A percentile compares a stretch with the other conserved stretches of the same genome.
These are phyloP conservation scores for Tenthredo notha DNA, from an alignment of 2,888 invertebrate genomes.

Conservation along the genomic window DNA sequence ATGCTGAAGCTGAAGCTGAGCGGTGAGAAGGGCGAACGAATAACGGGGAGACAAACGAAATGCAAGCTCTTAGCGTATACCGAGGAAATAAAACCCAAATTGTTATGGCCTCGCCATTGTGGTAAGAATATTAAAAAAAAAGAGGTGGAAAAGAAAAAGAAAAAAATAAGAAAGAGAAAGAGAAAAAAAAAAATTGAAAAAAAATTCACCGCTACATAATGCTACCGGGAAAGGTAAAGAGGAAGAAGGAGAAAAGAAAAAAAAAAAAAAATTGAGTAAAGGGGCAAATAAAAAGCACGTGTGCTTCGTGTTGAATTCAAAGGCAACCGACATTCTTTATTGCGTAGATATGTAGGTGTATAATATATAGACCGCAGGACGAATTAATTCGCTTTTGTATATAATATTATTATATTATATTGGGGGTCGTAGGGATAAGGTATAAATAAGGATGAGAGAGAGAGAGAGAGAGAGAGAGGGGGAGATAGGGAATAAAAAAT, in stretches of 20 bases:
- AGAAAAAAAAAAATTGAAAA: neutral
- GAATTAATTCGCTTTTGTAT: constrained; percentile 20
- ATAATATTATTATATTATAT: neutral
- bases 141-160: neutral
- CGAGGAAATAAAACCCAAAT: constrained; percentile 46
- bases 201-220: neutral
- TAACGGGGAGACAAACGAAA: constrained; percentile 29
- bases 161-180: neutral
- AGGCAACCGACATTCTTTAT: constrained; percentile 30
- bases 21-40: neutral
- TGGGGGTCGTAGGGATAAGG: neutral
- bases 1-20: neutral
- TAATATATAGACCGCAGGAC: neutral
- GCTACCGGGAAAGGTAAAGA: constrained; percentile 11
- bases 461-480: neutral
- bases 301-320: constrained; percentile 39
- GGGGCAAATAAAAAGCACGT: constrained; percentile 22
- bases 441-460: neutral
- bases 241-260: neutral
- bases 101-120: constrained; percentile 46
- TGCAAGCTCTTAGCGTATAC: constrained; percentile 38
- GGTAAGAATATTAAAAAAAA: constrained; percentile 44
- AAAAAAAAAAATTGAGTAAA: neutral
- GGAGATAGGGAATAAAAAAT: neutral
- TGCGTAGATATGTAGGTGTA: too few species aligned